Evolutionary conservation across 2,797 vertebrate genomes (phyloP).

Genomic region (Serranus cabrilla): DNA sequence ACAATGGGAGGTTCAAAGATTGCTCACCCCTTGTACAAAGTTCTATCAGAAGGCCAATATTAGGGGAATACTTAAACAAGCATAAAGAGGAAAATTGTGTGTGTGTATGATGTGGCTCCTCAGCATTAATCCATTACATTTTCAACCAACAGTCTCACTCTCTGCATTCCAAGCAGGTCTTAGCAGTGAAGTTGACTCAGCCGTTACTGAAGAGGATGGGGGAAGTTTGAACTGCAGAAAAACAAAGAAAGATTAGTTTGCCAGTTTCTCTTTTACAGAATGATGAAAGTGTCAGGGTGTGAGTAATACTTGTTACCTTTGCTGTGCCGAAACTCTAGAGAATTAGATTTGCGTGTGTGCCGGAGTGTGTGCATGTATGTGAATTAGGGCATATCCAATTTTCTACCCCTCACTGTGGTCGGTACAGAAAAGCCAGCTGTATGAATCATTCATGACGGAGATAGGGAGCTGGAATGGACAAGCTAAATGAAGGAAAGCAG

Average conservation of each 20-base stretch:
- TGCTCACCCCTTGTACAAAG: slow-evolving; percentile 39
- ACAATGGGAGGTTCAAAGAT: slow-evolving; percentile 34
- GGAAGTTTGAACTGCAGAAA: slow-evolving; percentile 23
- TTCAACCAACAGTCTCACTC: neutral
- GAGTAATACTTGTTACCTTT: slow-evolving; percentile 44
- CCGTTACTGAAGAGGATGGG: slow-evolving; percentile 11
- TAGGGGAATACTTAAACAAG: slow-evolving; percentile 43
- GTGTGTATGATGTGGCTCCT: slow-evolving; percentile 26
- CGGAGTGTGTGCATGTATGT: slow-evolving; percentile 31
- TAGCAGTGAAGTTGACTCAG: slow-evolving; percentile 45
- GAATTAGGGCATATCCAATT: slow-evolving; percentile 63
- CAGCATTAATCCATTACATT: slow-evolving; percentile 38
- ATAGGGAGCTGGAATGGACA: slow-evolving; percentile 19
- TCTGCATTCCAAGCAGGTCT: slow-evolving; percentile 39
- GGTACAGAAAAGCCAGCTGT: slow-evolving; percentile 23
- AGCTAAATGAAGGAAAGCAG: slow-evolving; percentile 36
- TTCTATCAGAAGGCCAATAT: slow-evolving; percentile 41
- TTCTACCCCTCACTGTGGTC: slow-evolving; percentile 36
- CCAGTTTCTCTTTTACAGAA: slow-evolving; percentile 39
- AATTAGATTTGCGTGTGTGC: slow-evolving; percentile 29
- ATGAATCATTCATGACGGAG: slow-evolving; percentile 69
- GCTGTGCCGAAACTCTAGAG: slow-evolving; percentile 21
- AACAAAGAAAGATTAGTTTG: slow-evolving; percentile 39
- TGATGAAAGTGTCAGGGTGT: slow-evolving; percentile 36
- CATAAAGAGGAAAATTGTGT: slow-evolving; percentile 34